A percentile compares a stretch with the other conserved stretches of the same genome.
Evolutionary conservation across 2,797 vertebrate genomes (phyloP).

Genomic region (Huso huso): DNA sequence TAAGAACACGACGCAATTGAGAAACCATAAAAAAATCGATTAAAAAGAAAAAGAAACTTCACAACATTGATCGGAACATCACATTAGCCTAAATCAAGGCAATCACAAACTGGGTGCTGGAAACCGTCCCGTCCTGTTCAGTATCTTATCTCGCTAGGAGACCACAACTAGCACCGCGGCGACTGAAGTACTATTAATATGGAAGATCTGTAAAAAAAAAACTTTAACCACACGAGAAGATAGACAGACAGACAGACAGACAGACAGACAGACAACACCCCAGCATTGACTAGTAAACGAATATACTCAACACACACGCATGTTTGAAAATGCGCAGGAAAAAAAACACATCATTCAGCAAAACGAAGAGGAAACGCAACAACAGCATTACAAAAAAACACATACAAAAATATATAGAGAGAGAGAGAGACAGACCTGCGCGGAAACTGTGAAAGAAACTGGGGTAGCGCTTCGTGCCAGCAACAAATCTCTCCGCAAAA

Average conservation of each 20-base stretch:
- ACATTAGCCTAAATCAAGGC: no score
- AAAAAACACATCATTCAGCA: background rate
- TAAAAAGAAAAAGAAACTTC: no score
- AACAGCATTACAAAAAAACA: constrained; percentile 11
- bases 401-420: constrained; percentile 4
- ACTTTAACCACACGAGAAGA: background rate
- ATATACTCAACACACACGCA: background rate
- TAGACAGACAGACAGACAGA: constrained; percentile 8
- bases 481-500: constrained; percentile 7
- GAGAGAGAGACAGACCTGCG: constrained; percentile 23
- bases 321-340: no score
- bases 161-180: no score
- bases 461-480: constrained; percentile 14
- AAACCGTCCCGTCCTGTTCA: no score
- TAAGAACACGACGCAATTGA: no score
- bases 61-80: no score
- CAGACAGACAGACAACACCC: background rate
- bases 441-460: constrained; percentile 24
- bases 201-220: no score
- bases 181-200: no score
- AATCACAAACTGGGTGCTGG: no score
- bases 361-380: background rate
- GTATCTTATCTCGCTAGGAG: no score
- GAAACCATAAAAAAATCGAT: no score
- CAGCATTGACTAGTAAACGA: background rate